Base-by-base conservation (phyloP, 1,140 invertebrate genomes). In the Cyrtorhinus lividipennis region DNA sequence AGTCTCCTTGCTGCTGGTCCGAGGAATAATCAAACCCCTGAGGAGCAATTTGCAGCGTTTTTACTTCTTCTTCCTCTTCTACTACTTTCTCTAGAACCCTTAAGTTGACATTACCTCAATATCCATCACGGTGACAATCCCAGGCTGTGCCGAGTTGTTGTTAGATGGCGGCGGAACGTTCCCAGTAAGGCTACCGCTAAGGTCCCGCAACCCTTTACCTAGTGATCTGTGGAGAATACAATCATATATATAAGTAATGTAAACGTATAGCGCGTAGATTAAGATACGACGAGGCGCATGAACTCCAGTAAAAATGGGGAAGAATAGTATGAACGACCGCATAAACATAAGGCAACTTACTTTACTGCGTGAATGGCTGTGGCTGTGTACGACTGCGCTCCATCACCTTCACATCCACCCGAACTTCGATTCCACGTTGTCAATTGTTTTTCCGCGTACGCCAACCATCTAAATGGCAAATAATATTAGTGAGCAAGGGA, bases 331-430 rank as follows among this genome's bases (percentile, higher is more conserved):
- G n/a, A n/a, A n/a, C n/a, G n/a, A n/a, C n/a, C n/a, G n/a, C n/a
- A n/a, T n/a, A n/a, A n/a, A n/a, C n/a, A n/a, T n/a, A n/a, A n/a
- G n/a, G n/a, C n/a, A n/a, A 38, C 20, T 58, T 59, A 65, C 76
- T 97, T 97, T 22, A 94, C 94, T 22, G 93, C 93, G 75, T 94
- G 92, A 15, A 98, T 80, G 56, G 97, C 88, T 0, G 92, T 94
- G 0, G 94, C 92, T 59, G 93, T 95, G 71, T 97, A 97, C 68
- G 92, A 95, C 69, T 90, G 86, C 67, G 82, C 79, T 26, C 76
- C 77, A 30, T 81, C 78, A 68, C 81, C 79, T 65, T 69, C 77
- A 70, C 81, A 79, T 2, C 83, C 83, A 20, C 82, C 83, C 66
- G 76, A 76, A 30, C 79, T 81, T 69, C 81, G 79, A 64, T 80